Evolutionary conservation across 2,113 vertebrate species (phyloP).

Genomic region (Naja naja): DNA sequence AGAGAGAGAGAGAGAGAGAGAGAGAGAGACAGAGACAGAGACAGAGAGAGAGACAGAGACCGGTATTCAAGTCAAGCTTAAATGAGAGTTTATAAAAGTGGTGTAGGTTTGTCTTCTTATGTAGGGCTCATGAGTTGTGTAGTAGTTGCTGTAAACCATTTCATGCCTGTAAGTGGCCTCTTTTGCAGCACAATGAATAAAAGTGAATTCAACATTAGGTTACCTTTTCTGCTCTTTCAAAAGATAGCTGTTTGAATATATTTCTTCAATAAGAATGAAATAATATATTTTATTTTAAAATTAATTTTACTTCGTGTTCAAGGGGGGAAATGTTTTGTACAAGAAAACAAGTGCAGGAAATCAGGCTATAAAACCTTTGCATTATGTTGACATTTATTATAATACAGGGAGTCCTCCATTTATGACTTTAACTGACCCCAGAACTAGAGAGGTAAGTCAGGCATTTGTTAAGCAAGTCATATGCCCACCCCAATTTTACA

Average conservation of each 20-base stretch:
- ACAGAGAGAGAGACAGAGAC: too few relatives aligned
- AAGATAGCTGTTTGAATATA: not conserved
- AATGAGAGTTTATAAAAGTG: not conserved
- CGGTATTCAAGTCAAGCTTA: not conserved
- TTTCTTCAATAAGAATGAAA: not conserved
- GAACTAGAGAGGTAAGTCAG: too few relatives aligned
- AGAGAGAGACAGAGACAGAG: too few relatives aligned
- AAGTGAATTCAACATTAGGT: not conserved
- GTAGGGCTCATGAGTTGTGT: not conserved
- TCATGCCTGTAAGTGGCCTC: not conserved
- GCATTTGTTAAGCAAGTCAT: too few relatives aligned
- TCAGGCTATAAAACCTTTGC: not conserved
- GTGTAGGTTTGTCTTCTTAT: not conserved
- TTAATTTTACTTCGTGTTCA: not conserved
- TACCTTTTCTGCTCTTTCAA: not conserved
- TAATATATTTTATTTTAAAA: not conserved
- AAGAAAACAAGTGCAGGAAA: not conserved
- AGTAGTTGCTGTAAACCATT: not conserved
- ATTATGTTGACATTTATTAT: too few relatives aligned
- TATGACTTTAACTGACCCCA: too few relatives aligned
- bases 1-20: too few relatives aligned
- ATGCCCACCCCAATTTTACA: too few relatives aligned
- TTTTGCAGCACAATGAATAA: not conserved
- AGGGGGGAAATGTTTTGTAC: not conserved
- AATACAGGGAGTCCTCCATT: too few relatives aligned